A percentile compares a stretch with the other conserved stretches of the same genome.
These are phyloP conservation scores for Rhinogobius similis DNA, from an alignment of 2,113 vertebrate genomes.

Conservation along the genomic window DNA sequence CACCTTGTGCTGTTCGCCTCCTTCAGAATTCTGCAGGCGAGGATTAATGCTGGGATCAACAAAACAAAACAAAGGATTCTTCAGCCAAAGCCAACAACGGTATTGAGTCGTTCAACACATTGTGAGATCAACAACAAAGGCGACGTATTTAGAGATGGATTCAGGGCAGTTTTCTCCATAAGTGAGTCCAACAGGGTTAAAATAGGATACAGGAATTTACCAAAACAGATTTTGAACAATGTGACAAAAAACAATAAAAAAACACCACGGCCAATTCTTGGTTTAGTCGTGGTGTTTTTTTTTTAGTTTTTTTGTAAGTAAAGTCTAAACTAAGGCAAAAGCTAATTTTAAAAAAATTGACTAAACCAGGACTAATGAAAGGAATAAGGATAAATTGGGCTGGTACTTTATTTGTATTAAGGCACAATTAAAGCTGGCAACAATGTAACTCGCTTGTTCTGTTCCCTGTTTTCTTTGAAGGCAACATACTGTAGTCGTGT, in stretches of 20 bases:
- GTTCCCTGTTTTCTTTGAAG: constrained; percentile 25
- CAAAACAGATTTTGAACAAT: not conserved
- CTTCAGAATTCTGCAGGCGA: constrained; percentile 26
- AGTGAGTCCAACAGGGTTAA: constrained; percentile 36
- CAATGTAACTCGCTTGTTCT: not conserved
- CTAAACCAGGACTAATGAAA: not conserved
- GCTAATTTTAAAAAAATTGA: too few species aligned
- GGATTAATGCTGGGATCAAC: constrained; percentile 49
- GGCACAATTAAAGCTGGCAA: not conserved
- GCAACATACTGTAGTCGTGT: constrained; percentile 30
- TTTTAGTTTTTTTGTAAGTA: not conserved
- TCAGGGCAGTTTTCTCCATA: constrained; percentile 18
- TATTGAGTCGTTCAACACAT: constrained; percentile 28
- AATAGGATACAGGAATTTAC: not conserved
- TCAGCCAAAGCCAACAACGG: constrained; percentile 29
- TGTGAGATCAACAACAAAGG: constrained; percentile 11
- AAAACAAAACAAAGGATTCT: constrained; percentile 41
- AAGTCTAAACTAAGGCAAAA: too few species aligned
- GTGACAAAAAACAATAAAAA: not conserved
- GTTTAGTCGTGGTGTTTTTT: too few species aligned
- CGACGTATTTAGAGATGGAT: constrained; percentile 12
- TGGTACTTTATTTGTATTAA: not conserved
- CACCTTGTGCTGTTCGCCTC: constrained; percentile 27
- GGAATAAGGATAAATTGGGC: not conserved
- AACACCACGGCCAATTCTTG: too few species aligned